Evolutionary conservation across 2,888 invertebrate species (phyloP).

Genomic region (Philaethria dido): DNA sequence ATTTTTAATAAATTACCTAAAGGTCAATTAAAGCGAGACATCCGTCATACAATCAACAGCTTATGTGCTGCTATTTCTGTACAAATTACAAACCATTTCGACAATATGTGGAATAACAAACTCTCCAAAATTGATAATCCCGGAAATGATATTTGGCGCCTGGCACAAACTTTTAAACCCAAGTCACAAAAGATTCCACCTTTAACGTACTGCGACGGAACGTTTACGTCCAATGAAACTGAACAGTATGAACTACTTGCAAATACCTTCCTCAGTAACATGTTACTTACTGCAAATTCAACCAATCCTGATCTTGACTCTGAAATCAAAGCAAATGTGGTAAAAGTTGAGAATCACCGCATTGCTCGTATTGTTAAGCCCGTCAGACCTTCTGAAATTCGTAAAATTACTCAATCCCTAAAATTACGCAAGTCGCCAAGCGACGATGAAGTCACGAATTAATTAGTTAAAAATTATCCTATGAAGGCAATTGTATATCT

Average conservation of each 20-base stretch:
- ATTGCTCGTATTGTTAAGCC: not conserved
- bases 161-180: not conserved
- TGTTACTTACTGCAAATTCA: not conserved
- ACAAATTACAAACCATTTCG: no score
- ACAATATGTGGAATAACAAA: not conserved
- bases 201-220: not conserved
- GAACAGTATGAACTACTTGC: not conserved
- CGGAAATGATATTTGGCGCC: not conserved
- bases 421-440: slow-evolving; percentile 1
- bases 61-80: not conserved
- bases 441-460: slow-evolving; percentile 1
- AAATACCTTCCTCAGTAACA: not conserved
- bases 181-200: not conserved
- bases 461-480: not conserved
- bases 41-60: not conserved
- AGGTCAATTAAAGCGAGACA: not conserved
- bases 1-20: not conserved
- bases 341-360: not conserved
- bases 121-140: slow-evolving; percentile 6
- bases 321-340: not conserved
- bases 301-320: not conserved
- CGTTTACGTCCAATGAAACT: not conserved
- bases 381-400: not conserved
- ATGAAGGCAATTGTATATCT: not conserved
- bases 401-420: not conserved